Evolutionary conservation across 92 coral and sea anemone genomes (phyloP).

Genomic region (Phenganax subtilis): DNA sequence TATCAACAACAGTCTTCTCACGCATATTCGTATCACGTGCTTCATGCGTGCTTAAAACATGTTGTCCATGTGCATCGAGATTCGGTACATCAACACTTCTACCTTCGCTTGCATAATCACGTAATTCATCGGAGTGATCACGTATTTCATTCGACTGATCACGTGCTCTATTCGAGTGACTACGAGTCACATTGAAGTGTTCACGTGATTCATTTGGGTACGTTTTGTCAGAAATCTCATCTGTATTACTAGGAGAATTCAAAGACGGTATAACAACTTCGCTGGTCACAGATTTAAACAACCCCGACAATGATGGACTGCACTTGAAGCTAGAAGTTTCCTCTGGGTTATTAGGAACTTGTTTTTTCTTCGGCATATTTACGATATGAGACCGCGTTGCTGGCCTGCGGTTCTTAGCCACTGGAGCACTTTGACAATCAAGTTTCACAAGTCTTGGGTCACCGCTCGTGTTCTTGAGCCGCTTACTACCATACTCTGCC

Average conservation of each 20-base stretch:
- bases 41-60: not conserved
- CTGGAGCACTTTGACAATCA: constrained; percentile 53
- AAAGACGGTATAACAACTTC: not conserved
- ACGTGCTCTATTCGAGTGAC: not conserved
- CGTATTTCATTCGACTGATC: not conserved
- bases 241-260: not conserved
- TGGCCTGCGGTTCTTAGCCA: not conserved
- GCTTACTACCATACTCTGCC: constrained; percentile 90
- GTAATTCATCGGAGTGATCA: not conserved
- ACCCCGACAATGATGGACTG: not conserved
- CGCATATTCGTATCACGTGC: not conserved
- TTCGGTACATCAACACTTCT: not conserved
- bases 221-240: not conserved
- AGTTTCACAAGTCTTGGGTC: constrained; percentile 96
- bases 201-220: not conserved
- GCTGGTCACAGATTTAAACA: not conserved
- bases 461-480: constrained; percentile 69
- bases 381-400: constrained; percentile 13
- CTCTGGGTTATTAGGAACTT: not conserved
- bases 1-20: not conserved
- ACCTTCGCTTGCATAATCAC: not conserved
- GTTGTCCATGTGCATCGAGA: not conserved
- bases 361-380: not conserved
- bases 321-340: not conserved
- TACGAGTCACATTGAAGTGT: not conserved